Evolutionary conservation across 1,140 invertebrate genomes (phyloP).

Genomic region (Eupristina koningsbergeri): DNA sequence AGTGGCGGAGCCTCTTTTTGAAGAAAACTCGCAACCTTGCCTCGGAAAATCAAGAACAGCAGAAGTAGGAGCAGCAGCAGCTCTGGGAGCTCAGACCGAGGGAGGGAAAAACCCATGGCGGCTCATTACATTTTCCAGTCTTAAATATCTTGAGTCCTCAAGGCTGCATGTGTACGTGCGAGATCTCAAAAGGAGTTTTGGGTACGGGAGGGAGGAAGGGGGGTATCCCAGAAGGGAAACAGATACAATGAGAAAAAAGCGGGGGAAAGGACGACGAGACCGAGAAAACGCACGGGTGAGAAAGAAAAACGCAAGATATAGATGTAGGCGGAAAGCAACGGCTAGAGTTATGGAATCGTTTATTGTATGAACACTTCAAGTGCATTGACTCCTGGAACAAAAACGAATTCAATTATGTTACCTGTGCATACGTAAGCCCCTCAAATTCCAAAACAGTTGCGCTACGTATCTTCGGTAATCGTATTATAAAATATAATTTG

Average conservation of each 20-base stretch:
- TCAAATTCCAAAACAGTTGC: too few species aligned
- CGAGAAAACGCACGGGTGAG: slow-evolving; percentile 17
- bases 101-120: not conserved
- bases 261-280: too few species aligned
- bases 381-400: slow-evolving; percentile 42
- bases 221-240: not conserved
- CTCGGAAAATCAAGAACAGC: not conserved
- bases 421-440: not conserved
- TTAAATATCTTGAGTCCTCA: not conserved
- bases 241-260: not conserved
- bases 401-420: slow-evolving; percentile 23
- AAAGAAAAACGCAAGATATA: slow-evolving; percentile 33
- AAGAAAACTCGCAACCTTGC: slow-evolving; percentile 26
- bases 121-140: not conserved
- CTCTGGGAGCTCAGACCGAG: not conserved
- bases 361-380: slow-evolving; percentile 13
- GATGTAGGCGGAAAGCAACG: slow-evolving; percentile 16
- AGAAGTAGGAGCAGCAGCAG: too few species aligned
- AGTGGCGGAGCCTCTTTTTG: not conserved
- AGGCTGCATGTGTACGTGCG: not conserved
- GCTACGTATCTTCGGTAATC: too few species aligned
- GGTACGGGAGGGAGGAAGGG: too few species aligned
- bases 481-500: too few species aligned
- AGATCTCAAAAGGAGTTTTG: not conserved
- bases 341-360: slow-evolving; percentile 28